Conservation (phyloP, 2,113 vertebrate species). For the Tenrec ecaudatus region DNA sequence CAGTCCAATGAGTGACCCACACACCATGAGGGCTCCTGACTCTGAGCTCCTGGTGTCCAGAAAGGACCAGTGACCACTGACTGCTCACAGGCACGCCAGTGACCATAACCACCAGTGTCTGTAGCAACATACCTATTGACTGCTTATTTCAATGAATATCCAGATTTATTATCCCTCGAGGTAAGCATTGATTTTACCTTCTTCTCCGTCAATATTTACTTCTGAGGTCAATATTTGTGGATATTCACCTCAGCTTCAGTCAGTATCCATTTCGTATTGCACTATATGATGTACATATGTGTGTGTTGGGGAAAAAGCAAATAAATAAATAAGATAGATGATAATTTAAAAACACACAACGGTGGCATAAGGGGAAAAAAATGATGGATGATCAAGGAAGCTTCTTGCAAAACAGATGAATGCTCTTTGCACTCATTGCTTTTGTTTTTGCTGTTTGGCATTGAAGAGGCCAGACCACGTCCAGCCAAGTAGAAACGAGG, state of each 20-base stretch:
- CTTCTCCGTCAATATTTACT: conserved; percentile 82
- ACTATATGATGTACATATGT: conserved; percentile 68
- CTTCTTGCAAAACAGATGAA: neutral
- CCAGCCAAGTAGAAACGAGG: neutral
- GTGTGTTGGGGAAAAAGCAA: conserved; percentile 37
- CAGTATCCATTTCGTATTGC: conserved; percentile 75
- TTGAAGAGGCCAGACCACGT: conserved; percentile 40
- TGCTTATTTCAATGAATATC: conserved; percentile 80
- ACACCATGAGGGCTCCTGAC: no score
- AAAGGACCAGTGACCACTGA: neutral
- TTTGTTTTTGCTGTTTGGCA: neutral
- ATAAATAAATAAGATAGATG: no score
- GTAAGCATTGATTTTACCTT: conserved; percentile 82
- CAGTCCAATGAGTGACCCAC: no score
- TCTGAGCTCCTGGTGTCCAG: neutral
- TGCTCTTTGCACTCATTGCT: neutral
- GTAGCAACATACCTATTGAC: conserved; percentile 75
- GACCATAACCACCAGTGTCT: conserved; percentile 43
- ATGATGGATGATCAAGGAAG: neutral
- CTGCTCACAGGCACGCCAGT: neutral
- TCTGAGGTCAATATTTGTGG: conserved; percentile 80
- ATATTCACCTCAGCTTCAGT: conserved; percentile 77
- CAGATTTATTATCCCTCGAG: conserved; percentile 83
- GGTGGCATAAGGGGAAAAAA: no score
- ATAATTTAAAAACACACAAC: no score